These are phyloP conservation scores for Polyommatus icarus DNA, from an alignment of 2,888 invertebrate species.

Conservation along the genomic window DNA sequence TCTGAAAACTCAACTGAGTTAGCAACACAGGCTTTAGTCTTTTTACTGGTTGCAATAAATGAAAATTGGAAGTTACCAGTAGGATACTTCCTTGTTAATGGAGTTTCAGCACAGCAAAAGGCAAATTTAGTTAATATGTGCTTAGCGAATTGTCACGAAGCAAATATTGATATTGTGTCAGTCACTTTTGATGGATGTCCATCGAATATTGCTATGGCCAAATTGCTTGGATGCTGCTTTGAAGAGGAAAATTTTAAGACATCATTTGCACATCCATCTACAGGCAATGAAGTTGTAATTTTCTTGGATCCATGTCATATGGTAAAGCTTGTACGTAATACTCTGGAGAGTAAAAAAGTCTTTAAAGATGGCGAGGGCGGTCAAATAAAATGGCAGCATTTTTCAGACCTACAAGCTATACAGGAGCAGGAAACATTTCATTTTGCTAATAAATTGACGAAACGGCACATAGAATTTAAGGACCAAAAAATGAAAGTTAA, in stretches of 20 bases:
- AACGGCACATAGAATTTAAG: too few species aligned
- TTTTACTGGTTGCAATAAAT: slow-evolving; percentile 10
- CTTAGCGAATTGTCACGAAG: too few species aligned
- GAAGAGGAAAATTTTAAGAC: not conserved
- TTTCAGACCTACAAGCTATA: not conserved
- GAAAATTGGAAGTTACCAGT: not conserved
- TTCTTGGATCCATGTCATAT: slow-evolving; percentile 13
- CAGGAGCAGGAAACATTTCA: not conserved
- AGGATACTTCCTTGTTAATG: not conserved
- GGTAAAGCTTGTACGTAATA: slow-evolving; percentile 1
- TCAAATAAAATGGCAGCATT: slow-evolving; percentile 8
- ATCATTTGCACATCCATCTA: not conserved
- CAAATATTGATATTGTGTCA: too few species aligned
- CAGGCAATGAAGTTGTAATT: slow-evolving; percentile 10
- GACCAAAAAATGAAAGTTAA: too few species aligned
- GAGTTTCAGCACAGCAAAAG: not conserved
- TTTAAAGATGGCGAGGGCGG: not conserved
- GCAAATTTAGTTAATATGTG: not conserved
- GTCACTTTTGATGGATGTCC: not conserved
- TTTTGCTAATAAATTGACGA: too few species aligned
- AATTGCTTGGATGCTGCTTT: not conserved
- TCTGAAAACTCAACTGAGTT: not conserved
- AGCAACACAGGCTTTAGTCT: slow-evolving; percentile 6
- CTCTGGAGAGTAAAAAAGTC: not conserved
- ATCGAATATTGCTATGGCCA: slow-evolving; percentile 10